Evolutionary conservation across 2,888 invertebrate species (phyloP).

Genomic region (Diadegma fenestrale): DNA sequence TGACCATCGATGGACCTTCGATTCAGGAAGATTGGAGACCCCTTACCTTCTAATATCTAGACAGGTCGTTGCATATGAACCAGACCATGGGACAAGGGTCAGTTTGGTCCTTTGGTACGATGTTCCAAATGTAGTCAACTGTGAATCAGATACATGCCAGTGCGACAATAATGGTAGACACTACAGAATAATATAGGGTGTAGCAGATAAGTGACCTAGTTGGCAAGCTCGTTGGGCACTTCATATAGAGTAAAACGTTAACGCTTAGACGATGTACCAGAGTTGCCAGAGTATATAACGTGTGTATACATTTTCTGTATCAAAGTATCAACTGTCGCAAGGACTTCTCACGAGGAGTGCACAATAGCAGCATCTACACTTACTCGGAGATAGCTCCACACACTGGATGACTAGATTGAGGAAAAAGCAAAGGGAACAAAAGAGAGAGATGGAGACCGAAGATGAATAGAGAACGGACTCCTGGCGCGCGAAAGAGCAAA

Average conservation of each 20-base stretch:
- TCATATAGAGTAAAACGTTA: conserved; percentile 53
- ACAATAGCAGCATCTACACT: conserved; percentile 39
- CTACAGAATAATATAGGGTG: conserved; percentile 48
- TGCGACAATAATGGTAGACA: conserved; percentile 31
- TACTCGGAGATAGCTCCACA: conserved; percentile 42
- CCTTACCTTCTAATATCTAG: neutral
- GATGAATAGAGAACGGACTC: conserved; percentile 19
- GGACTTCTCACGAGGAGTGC: conserved; percentile 69
- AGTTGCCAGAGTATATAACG: neutral
- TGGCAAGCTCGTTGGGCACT: conserved; percentile 52
- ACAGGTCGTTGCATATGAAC: conserved; percentile 2
- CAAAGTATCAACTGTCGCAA: conserved; percentile 67
- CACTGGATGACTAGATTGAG: conserved; percentile 34
- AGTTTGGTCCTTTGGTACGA: conserved; percentile 41
- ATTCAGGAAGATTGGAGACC: neutral
- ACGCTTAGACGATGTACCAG: conserved; percentile 42
- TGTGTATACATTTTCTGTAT: conserved; percentile 44
- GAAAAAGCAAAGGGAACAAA: conserved; percentile 52
- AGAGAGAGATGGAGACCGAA: conserved; percentile 28
- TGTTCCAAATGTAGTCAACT: conserved; percentile 53
- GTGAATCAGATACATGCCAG: conserved; percentile 58
- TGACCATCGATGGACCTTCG: neutral
- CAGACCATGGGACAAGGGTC: conserved; percentile 49
- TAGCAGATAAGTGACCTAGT: conserved; percentile 63
- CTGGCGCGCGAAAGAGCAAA: conserved; percentile 51